These are phyloP conservation scores for Bombus impatiens DNA, from an alignment of 1,140 invertebrate genomes.

Conservation along the genomic window DNA sequence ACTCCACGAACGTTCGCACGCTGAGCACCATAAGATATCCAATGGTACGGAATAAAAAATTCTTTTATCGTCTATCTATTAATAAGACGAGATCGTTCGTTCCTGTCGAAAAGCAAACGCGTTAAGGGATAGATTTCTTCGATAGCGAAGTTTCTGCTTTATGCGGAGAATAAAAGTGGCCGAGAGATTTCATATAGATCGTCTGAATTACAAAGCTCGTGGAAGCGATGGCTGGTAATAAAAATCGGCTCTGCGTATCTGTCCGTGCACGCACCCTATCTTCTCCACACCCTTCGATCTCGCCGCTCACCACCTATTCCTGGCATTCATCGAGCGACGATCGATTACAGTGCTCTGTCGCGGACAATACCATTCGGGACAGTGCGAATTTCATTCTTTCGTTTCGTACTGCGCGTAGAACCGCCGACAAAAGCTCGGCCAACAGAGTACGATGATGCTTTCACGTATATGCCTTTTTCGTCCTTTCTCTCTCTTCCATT, in stretches of 20 bases:
- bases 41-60: too few relatives aligned
- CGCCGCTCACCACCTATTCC: slow-evolving; percentile 22
- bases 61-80: not conserved
- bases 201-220: slow-evolving; percentile 55
- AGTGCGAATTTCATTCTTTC: slow-evolving; percentile 61
- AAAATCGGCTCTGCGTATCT: slow-evolving; percentile 59
- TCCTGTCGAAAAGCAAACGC: not conserved
- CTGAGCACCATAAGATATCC: too few relatives aligned
- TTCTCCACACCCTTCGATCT: slow-evolving; percentile 39
- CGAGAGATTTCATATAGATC: slow-evolving; percentile 51
- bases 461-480: not conserved
- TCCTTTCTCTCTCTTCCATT: not conserved
- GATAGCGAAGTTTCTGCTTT: slow-evolving; percentile 15
- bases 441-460: slow-evolving; percentile 18
- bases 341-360: slow-evolving; percentile 52
- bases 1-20: too few relatives aligned
- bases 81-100: not conserved
- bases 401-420: slow-evolving; percentile 35
- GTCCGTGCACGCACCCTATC: slow-evolving; percentile 43
- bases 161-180: slow-evolving; percentile 37
- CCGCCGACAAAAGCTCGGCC: slow-evolving; percentile 44
- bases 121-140: slow-evolving; percentile 16
- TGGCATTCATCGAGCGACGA: slow-evolving; percentile 53
- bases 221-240: slow-evolving; percentile 48
- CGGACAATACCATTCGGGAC: slow-evolving; percentile 54